Conservation (phyloP, 2,113 vertebrate species). For the Eurypyga helias region DNA sequence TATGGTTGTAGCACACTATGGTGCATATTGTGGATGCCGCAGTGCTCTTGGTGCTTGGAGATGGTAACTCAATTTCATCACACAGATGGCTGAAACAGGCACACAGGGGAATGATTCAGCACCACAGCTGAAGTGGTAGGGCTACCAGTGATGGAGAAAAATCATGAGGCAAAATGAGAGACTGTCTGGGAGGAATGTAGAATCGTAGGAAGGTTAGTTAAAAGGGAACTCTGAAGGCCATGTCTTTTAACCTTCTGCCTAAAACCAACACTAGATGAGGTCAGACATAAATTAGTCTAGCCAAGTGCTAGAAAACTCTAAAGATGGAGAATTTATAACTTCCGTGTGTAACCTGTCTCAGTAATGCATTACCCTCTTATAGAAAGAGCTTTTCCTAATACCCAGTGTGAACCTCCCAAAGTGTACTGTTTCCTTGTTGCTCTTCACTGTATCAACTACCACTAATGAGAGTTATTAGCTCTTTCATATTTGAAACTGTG, state of each 20-base stretch:
- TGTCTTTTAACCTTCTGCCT: neutral
- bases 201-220: neutral
- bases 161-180: neutral
- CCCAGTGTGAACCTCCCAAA: neutral
- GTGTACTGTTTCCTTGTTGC: accelerated
- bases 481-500: neutral
- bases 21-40: neutral
- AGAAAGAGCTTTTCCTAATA: neutral
- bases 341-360: neutral
- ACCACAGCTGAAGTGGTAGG: neutral
- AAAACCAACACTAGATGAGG: neutral
- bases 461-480: accelerated
- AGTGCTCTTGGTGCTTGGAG: neutral
- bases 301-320: neutral
- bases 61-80: neutral
- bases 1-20: no score
- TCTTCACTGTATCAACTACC: accelerated
- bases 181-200: neutral
- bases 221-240: neutral
- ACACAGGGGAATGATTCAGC: neutral
- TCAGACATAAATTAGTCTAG: neutral
- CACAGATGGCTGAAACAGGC: neutral
- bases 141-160: neutral
- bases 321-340: neutral
- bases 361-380: neutral